Base-by-base conservation (phyloP, 1,140 invertebrate genomes). In the Diuraphis noxia region DNA sequence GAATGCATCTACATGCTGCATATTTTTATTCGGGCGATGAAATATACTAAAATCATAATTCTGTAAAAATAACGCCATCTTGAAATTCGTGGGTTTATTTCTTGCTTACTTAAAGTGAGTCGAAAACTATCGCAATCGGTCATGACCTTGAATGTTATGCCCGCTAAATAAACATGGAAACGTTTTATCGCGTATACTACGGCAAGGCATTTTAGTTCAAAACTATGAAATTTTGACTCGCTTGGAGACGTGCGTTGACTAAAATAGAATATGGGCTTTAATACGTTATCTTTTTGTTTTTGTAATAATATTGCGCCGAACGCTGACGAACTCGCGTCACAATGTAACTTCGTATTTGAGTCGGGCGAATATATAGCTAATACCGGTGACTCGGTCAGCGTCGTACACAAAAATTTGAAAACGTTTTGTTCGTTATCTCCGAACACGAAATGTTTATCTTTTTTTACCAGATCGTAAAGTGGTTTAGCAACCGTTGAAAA, bases 281-380 rank as follows among this genome's bases (percentile, higher is more conserved):
- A n/a, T n/a, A n/a, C n/a, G n/a, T n/a, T n/a, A n/a, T n/a, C n/a
- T n/a, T n/a, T n/a, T n/a, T n/a, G n/a, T n/a, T n/a, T n/a, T n/a
- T n/a, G n/a, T n/a, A n/a, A n/a, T n/a, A n/a, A n/a, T n/a, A n/a
- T n/a, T n/a, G n/a, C n/a, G n/a, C n/a, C n/a, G n/a, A n/a, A n/a
- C n/a, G n/a, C n/a, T n/a, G n/a, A n/a, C n/a, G n/a, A n/a, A n/a
- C n/a, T 88, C 8, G 87, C 21, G 21, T 88, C 34, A 19, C 52
- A 90, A 34, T 46, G 41, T 8, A 91, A 92, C 92, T 94, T 93
- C 40, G 93, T 93, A 3, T n/a, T n/a, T n/a, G n/a, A n/a, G n/a
- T 52, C 79, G 7, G 84, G 46, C 6, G 43, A 86, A 52, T 86
- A 49, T 10, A 86, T 49, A 52, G 19, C 10, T 30, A 82, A 17